Evolutionary conservation across 2,888 invertebrate genomes (phyloP).

Genomic region (Acronicta psi): DNA sequence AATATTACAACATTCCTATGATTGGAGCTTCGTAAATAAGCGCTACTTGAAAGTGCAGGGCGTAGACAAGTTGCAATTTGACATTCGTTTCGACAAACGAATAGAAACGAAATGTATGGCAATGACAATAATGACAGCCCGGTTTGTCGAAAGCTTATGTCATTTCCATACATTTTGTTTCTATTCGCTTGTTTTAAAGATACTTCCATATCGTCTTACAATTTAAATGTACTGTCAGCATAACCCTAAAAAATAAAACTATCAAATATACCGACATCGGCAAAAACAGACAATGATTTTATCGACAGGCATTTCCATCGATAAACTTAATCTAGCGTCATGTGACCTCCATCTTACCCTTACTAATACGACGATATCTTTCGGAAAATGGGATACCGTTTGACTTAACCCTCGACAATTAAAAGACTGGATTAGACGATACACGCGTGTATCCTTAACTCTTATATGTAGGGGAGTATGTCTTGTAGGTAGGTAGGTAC

Average conservation of each 20-base stretch:
- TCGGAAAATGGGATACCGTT: slow-evolving; percentile 53
- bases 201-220: too few relatives aligned
- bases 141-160: too few relatives aligned
- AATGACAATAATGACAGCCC: too few relatives aligned
- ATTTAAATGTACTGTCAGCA: not conserved
- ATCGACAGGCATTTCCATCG: slow-evolving; percentile 6
- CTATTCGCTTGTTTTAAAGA: too few relatives aligned
- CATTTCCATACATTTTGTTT: too few relatives aligned
- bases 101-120: too few relatives aligned
- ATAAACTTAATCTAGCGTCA: slow-evolving; percentile 28
- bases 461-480: not conserved
- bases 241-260: too few relatives aligned
- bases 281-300: slow-evolving; percentile 1
- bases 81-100: too few relatives aligned
- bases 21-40: too few relatives aligned
- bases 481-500: not conserved
- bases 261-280: not conserved
- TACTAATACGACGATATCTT: slow-evolving; percentile 57
- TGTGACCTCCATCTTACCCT: slow-evolving; percentile 43
- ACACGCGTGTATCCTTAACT: slow-evolving; percentile 21
- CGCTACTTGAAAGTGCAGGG: too few relatives aligned
- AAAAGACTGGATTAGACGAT: slow-evolving; percentile 53
- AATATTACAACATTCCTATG: too few relatives aligned
- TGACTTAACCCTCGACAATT: slow-evolving; percentile 52
- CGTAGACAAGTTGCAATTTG: too few relatives aligned